Conservation (phyloP, 2,797 vertebrate genomes). For the Peromyscus attwateri region DNA sequence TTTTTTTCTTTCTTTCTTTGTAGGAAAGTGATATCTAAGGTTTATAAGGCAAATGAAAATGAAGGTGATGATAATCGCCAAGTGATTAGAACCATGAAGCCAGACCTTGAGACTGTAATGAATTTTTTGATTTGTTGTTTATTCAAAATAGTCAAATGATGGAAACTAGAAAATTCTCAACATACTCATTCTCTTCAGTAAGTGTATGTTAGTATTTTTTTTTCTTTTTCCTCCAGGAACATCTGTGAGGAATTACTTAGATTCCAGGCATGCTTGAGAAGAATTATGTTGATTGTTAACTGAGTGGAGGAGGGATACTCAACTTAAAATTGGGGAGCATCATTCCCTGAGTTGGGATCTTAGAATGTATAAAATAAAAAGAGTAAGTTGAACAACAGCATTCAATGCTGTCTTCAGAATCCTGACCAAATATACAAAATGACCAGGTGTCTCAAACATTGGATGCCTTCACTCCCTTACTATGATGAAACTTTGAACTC, state of each 20-base stretch:
- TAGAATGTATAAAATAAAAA: not conserved
- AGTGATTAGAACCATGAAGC: not conserved
- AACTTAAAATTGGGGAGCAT: not conserved
- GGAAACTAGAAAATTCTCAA: not conserved
- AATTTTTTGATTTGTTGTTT: not conserved
- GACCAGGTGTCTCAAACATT: not conserved
- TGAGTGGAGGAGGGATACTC: too few species aligned
- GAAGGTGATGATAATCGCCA: not conserved
- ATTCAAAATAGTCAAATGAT: conserved; percentile 50
- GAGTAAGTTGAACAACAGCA: not conserved
- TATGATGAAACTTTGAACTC: not conserved
- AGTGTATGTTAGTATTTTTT: not conserved
- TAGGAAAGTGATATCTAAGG: not conserved
- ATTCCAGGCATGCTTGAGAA: not conserved
- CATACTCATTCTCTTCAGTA: not conserved
- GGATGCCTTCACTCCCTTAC: not conserved
- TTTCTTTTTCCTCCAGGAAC: not conserved
- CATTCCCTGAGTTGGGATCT: not conserved
- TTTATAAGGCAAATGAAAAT: conserved; percentile 40
- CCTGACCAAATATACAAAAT: too few species aligned
- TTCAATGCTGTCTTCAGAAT: not conserved
- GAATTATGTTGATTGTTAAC: not conserved
- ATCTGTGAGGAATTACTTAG: not conserved
- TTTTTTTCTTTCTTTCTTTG: conserved; percentile 11
- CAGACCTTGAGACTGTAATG: not conserved